phyloP scores from a whole-genome alignment of 2,113 vertebrate species.

The Pygoscelis antarcticus region DNA sequence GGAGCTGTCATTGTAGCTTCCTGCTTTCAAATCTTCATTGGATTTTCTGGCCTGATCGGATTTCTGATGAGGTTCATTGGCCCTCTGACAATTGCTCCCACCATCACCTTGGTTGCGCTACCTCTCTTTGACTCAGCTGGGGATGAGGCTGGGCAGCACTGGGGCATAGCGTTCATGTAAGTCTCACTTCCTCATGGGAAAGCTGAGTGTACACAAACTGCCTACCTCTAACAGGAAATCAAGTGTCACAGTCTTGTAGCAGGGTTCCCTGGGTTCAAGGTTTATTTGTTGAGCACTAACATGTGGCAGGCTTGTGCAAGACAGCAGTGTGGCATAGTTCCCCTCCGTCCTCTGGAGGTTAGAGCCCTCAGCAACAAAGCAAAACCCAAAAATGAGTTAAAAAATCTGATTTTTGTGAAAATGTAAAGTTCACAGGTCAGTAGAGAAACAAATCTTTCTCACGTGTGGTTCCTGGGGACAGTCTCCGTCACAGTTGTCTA shows the following conservation, averaged over 20 bases:
- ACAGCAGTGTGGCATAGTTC: neutral
- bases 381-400: neutral
- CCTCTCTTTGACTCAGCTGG: conserved; percentile 90
- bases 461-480: neutral
- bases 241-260: neutral
- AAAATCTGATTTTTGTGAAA: neutral
- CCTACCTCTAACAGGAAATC: neutral
- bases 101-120: conserved; percentile 90
- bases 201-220: neutral
- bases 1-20: conserved; percentile 92
- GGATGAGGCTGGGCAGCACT: conserved; percentile 85
- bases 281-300: neutral
- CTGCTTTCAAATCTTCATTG: conserved; percentile 90
- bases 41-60: conserved; percentile 93
- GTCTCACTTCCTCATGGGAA: conserved; percentile 21
- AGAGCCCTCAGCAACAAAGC: neutral
- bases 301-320: neutral
- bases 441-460: neutral
- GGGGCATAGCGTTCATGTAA: conserved; percentile 90
- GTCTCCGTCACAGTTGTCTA: neutral
- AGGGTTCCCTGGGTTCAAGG: neutral
- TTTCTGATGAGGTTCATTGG: conserved; percentile 93
- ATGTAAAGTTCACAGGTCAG: neutral
- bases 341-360: neutral
- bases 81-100: conserved; percentile 95